Conservation (phyloP, 2,797 vertebrate species). For the Buphagus erythrorhynchus region DNA sequence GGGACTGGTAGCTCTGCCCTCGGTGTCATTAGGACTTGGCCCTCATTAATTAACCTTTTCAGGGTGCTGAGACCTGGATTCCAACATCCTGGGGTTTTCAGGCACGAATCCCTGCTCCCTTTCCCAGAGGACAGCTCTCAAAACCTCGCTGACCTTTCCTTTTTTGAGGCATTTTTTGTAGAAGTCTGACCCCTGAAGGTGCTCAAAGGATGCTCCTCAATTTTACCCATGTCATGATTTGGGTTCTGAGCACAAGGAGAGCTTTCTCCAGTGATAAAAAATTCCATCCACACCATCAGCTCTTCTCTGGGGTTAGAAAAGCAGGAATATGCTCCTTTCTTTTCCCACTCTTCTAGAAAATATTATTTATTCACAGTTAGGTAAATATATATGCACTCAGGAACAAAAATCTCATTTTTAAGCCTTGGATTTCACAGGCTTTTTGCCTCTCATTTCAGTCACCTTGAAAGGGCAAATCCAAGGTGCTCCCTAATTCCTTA, state of each 20-base stretch:
- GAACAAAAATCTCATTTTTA: not conserved
- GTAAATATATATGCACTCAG: not conserved
- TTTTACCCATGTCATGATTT: not conserved
- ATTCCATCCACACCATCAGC: not conserved
- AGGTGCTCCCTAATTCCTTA: not conserved
- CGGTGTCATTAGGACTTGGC: not conserved
- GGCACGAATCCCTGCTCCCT: not conserved
- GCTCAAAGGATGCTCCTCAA: not conserved
- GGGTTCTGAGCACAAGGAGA: not conserved
- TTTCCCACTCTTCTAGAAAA: not conserved
- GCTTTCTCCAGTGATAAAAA: not conserved
- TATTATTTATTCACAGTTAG: not conserved
- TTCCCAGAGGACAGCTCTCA: not conserved
- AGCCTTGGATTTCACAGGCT: not conserved
- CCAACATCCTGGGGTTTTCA: not conserved
- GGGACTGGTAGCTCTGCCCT: not conserved
- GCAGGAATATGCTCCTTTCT: not conserved
- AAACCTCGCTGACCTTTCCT: fast-evolving
- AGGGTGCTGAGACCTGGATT: not conserved
- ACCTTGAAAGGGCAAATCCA: not conserved
- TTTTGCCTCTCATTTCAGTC: not conserved
- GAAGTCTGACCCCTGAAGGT: not conserved
- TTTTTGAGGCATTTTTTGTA: not conserved
- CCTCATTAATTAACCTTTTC: not conserved
- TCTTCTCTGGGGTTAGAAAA: not conserved